Base-by-base conservation (phyloP, 1,140 invertebrate species). In the Apis dorsata region DNA sequence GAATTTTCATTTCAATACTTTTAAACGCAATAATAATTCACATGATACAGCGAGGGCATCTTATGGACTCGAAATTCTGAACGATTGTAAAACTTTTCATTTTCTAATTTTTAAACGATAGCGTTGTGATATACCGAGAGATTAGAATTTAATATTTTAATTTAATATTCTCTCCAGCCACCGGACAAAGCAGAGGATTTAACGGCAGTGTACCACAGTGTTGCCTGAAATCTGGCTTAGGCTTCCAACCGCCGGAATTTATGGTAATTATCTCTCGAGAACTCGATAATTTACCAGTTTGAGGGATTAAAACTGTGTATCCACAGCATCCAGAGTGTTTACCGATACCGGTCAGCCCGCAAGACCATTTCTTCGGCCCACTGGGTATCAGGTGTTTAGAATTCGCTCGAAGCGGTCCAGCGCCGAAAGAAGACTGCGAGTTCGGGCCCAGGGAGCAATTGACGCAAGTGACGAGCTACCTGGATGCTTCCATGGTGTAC, bases 401-500 rank as follows among this genome's bases (percentile, higher is more conserved):
- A 91, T 97, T 97, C 89, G 93, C 97, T 17, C 94, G 97, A 51
- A 97, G 96, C 13, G 95, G 96, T 9, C 95, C 96, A 2, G 96
- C 96, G 0, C 96, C 96, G 28, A 94, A 95, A 9, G 95, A 96
- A 44, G 95, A 96, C 88, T 97, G 96, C 85, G 95, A 95, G 21
- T 94, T 97, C 10, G 96, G 96, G 3, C 96, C 96, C 92, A 92
- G 97, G 5, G 96, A 97, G 85, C 97, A 97, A 92, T 95, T 97
- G 60, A 96, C 97, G 86, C 97, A 97, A 91, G 94, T 98, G 19
- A 99, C 98, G 0, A 96, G 98, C 8, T 99, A 95, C 90, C 95
- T 99, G 24, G 99, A 99, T 91, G 98, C 95, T 3, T 99, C 98
- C 0, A 97, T 97, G 51, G 95, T 99, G 13, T 99, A 99, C 91